A percentile compares a stretch with the other conserved stretches of the same genome.
Evolutionary conservation across 2,888 invertebrate species (phyloP).

Genomic region (Leptinotarsa rubiginosa): DNA sequence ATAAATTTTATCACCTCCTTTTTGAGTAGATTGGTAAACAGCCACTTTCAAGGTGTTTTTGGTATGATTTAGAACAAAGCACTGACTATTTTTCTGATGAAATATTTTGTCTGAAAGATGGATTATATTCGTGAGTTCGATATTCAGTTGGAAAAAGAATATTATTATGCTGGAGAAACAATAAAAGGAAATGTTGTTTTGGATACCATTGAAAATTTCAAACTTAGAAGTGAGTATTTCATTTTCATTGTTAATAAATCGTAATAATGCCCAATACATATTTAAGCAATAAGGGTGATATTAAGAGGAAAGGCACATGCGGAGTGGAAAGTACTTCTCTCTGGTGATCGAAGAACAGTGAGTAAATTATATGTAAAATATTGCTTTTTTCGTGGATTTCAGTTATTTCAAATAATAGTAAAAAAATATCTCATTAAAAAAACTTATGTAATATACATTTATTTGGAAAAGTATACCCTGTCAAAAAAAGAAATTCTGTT

Average conservation of each 20-base stretch:
- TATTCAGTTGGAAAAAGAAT: constrained; percentile 79
- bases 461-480: too few relatives aligned
- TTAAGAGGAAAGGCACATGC: constrained; percentile 81
- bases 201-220: constrained; percentile 80
- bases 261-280: background rate
- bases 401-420: too few relatives aligned
- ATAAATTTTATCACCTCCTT: constrained; percentile 12
- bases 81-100: constrained; percentile 25
- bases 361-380: constrained; percentile 37
- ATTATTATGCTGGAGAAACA: constrained; percentile 81
- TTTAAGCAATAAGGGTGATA: constrained; percentile 74
- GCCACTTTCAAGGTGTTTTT: constrained; percentile 2
- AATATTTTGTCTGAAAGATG: constrained; percentile 65
- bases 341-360: constrained; percentile 78
- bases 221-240: constrained; percentile 74
- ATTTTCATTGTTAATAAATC: constrained; percentile 6
- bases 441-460: too few relatives aligned
- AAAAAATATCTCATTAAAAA: too few relatives aligned
- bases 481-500: too few relatives aligned
- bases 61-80: constrained; percentile 4
- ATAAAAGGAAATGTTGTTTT: constrained; percentile 76
- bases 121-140: constrained; percentile 84
- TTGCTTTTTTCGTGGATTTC: background rate
- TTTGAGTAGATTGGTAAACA: constrained; percentile 21
- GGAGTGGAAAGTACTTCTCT: constrained; percentile 81